Conservation (phyloP, 53 echinoderm and acorn worm genomes). For the Zoroaster sp. region DNA sequence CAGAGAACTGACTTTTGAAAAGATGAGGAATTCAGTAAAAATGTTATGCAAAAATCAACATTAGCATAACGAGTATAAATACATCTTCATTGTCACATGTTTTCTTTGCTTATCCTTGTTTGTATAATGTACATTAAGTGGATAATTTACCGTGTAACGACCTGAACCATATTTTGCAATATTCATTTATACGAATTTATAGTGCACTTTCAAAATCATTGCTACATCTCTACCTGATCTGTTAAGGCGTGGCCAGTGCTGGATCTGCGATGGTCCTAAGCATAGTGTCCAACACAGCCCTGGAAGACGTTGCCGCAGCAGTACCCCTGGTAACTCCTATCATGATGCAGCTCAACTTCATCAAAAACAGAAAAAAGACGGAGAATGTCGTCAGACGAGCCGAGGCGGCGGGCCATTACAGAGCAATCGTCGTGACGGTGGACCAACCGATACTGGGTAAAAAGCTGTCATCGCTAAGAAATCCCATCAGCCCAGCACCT, state of each 20-base stretch:
- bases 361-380: background rate
- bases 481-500: background rate
- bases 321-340: background rate
- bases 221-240: no score
- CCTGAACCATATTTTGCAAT: no score
- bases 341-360: background rate
- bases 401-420: background rate
- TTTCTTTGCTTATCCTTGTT: no score
- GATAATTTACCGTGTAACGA: no score
- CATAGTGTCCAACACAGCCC: background rate
- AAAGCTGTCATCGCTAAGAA: background rate
- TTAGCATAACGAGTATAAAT: no score
- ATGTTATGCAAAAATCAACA: no score
- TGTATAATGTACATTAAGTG: no score
- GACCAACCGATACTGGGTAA: background rate
- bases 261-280: slow-evolving; percentile 3
- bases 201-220: no score
- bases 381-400: background rate
- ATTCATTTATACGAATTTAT: no score
- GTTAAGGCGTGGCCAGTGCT: background rate
- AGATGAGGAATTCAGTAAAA: no score
- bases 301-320: slow-evolving; percentile 11
- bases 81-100: no score
- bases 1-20: no score
- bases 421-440: background rate